phyloP scores from a whole-genome alignment of 2,797 vertebrate species.

The Aphelocoma californica region DNA sequence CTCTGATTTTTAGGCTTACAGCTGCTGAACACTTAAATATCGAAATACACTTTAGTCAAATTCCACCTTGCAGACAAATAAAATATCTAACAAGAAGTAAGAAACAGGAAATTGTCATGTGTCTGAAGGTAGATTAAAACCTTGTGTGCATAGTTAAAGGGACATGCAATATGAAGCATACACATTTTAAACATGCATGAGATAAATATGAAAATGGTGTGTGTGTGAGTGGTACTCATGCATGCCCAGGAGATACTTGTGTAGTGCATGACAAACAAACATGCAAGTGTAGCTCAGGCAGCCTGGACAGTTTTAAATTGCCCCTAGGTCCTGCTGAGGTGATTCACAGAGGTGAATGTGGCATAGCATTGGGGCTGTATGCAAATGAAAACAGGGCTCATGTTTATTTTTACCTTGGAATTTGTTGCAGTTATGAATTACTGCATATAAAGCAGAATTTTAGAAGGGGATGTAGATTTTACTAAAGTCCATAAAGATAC shows the following conservation, averaged over 20 bases:
- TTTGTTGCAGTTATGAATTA: not conserved
- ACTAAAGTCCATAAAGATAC: not conserved
- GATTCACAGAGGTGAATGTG: not conserved
- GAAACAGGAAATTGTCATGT: not conserved
- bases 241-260: no score
- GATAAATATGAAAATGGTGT: rapidly evolving
- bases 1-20: not conserved
- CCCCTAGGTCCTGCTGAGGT: not conserved
- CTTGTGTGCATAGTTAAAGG: not conserved
- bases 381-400: not conserved
- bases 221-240: rapidly evolving
- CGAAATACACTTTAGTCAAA: not conserved
- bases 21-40: not conserved
- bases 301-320: not conserved
- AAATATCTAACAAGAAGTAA: not conserved
- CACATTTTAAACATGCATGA: not conserved
- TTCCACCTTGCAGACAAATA: not conserved
- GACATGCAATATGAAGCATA: not conserved
- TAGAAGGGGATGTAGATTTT: not conserved
- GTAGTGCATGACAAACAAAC: not conserved
- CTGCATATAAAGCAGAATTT: not conserved
- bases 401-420: not conserved
- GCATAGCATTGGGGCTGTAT: not conserved
- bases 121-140: not conserved
- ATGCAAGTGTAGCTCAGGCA: not conserved